These are phyloP conservation scores for Microctonus brassicae DNA, from an alignment of 2,888 invertebrate genomes.

Conservation along the genomic window DNA sequence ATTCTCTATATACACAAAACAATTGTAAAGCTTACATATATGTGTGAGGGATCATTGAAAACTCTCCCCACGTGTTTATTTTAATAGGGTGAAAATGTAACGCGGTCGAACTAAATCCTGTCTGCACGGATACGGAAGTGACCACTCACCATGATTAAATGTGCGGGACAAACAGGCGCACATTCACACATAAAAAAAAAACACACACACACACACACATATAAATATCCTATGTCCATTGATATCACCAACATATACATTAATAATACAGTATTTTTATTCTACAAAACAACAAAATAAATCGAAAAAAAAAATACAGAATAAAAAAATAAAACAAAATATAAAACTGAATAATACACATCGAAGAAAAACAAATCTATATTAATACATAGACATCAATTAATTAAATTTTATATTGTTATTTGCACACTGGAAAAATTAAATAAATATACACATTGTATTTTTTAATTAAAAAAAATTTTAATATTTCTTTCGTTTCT, in stretches of 20 bases:
- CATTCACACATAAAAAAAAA: neutral
- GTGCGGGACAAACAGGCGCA: conserved; percentile 14
- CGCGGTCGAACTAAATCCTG: conserved; percentile 4
- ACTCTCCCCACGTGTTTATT: conserved; percentile 25
- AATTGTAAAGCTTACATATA: too few species aligned
- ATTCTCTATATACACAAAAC: conserved; percentile 27
- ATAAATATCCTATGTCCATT: neutral
- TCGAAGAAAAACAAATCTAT: too few species aligned
- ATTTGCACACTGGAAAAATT: too few species aligned
- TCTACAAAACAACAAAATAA: neutral
- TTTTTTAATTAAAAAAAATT: too few species aligned
- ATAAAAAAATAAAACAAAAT: too few species aligned
- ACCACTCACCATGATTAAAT: conserved; percentile 44
- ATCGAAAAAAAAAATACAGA: neutral
- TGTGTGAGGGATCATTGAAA: conserved; percentile 6
- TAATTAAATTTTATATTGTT: too few species aligned
- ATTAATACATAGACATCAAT: too few species aligned
- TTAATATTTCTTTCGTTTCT: too few species aligned
- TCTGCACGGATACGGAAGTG: conserved; percentile 8
- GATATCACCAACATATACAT: neutral
- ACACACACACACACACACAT: neutral
- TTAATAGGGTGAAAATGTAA: conserved; percentile 18
- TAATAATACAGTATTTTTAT: neutral
- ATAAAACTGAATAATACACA: too few species aligned
- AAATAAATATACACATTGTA: too few species aligned